Evolutionary conservation across 2,888 invertebrate species (phyloP).

Genomic region (Agapetus fuscipes): DNA sequence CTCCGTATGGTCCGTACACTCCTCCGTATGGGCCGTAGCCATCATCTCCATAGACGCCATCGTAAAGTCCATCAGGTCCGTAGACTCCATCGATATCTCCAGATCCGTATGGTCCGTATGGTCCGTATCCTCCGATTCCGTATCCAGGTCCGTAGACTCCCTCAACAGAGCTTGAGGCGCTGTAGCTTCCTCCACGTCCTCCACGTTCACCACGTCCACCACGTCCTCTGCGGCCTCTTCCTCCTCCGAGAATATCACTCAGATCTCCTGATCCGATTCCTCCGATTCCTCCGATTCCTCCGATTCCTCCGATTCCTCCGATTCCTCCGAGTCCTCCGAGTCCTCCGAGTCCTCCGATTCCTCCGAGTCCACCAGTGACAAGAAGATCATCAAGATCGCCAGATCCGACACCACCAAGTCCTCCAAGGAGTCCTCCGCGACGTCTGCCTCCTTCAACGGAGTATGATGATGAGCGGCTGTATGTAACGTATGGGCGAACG

Average conservation of each 20-base stretch:
- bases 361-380: background rate
- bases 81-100: background rate
- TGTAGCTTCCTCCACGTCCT: background rate
- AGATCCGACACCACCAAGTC: background rate
- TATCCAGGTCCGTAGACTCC: background rate
- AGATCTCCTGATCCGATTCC: too few species aligned
- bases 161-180: background rate
- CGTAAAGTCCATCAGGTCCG: background rate
- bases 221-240: too few species aligned
- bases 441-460: too few species aligned
- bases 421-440: too few species aligned
- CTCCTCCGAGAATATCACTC: too few species aligned
- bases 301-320: too few species aligned
- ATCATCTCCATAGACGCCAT: background rate
- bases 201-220: too few species aligned
- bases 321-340: too few species aligned
- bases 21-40: background rate
- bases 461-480: too few species aligned
- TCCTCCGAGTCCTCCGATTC: background rate
- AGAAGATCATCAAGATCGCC: background rate
- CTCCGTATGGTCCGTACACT: background rate
- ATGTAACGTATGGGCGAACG: too few species aligned
- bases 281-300: too few species aligned
- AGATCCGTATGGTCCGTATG: background rate
- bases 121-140: background rate